Conservation (phyloP, 2,888 invertebrate species). For the Siphlonurus alternatus region DNA sequence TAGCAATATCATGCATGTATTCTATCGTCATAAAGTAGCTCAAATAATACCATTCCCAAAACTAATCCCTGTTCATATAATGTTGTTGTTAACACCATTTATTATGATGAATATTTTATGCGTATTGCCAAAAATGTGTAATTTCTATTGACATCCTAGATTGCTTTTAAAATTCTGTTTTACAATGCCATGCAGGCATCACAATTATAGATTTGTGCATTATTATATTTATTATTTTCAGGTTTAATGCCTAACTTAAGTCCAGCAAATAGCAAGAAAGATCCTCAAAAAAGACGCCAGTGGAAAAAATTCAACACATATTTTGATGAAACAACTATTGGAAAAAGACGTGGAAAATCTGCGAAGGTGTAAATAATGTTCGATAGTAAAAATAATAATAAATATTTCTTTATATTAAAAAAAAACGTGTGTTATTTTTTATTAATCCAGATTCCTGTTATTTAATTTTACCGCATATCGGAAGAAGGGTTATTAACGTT, state of each 20-base stretch:
- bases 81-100: too few relatives aligned
- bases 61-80: too few relatives aligned
- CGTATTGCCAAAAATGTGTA: too few relatives aligned
- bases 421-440: background rate
- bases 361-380: background rate
- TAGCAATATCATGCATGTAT: too few relatives aligned
- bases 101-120: too few relatives aligned
- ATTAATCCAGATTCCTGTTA: background rate
- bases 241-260: constrained; percentile 59
- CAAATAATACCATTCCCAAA: too few relatives aligned
- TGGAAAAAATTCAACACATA: constrained; percentile 72
- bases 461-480: background rate
- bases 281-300: constrained; percentile 44
- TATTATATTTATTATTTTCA: too few relatives aligned
- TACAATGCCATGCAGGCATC: constrained; percentile 11
- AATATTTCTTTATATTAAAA: too few relatives aligned
- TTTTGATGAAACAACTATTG: constrained; percentile 58
- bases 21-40: too few relatives aligned
- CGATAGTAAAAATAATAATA: background rate
- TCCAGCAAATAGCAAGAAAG: constrained; percentile 44
- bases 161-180: background rate
- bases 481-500: background rate
- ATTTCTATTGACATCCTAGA: too few relatives aligned
- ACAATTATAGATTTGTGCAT: too few relatives aligned
- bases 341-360: background rate